Conservation (phyloP, 92 coral and sea anemone genomes). For the Umimayanthus kanabou region DNA sequence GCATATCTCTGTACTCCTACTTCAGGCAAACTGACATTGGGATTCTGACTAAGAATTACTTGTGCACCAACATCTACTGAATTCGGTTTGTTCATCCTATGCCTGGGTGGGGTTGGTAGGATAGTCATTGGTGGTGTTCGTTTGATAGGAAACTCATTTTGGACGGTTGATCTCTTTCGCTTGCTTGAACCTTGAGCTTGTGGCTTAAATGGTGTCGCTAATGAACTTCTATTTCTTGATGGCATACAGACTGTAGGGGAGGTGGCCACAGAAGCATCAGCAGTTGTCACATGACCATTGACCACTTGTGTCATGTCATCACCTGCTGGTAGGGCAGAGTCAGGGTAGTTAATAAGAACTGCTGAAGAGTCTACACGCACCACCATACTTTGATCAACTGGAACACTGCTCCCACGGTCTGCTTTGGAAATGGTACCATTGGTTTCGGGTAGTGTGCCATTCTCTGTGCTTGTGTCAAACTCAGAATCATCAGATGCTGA, state of each 20-base stretch:
- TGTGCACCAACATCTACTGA: constrained; percentile 45
- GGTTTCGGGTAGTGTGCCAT: not conserved
- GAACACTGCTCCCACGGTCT: not conserved
- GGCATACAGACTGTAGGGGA: constrained; percentile 6
- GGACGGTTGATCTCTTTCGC: constrained; percentile 23
- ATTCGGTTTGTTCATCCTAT: constrained; percentile 4
- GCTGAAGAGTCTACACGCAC: constrained; percentile 38
- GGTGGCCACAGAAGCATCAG: constrained; percentile 2
- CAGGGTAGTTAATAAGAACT: constrained; percentile 28
- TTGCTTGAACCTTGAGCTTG: not conserved
- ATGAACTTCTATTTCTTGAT: not conserved
- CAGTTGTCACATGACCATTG: not conserved
- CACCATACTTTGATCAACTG: constrained; percentile 19
- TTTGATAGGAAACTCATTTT: not conserved
- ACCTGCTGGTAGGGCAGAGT: not conserved
- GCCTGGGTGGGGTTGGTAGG: not conserved
- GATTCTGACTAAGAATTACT: constrained; percentile 25
- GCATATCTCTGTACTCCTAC: constrained; percentile 18
- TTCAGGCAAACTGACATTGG: not conserved
- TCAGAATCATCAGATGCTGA: constrained; percentile 31
- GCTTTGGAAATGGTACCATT: not conserved
- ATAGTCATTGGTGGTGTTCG: not conserved
- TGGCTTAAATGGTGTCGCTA: not conserved
- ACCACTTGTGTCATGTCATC: not conserved
- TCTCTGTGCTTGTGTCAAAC: not conserved